A percentile compares a stretch with the other conserved stretches of the same genome.
Evolutionary conservation across 2,113 vertebrate species (phyloP).

Genomic region (Phaetusa simplex): DNA sequence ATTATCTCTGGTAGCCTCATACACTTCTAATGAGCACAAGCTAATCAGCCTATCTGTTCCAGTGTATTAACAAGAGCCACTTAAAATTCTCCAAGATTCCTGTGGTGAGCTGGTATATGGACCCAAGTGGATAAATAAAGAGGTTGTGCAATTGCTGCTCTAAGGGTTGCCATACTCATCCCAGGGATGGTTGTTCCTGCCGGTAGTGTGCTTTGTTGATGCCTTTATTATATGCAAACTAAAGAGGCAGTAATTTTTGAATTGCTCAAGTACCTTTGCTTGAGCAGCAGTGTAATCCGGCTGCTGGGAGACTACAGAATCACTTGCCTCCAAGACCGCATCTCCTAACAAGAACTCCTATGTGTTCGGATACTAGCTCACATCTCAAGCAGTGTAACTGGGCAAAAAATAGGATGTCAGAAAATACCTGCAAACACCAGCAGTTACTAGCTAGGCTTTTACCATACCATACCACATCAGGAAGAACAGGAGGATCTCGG

Average conservation of each 20-base stretch:
- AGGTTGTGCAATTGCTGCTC: background rate
- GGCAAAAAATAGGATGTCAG: background rate
- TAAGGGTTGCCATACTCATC: background rate
- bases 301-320: background rate
- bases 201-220: background rate
- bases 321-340: background rate
- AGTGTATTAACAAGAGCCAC: slow-evolving; percentile 21
- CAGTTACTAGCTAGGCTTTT: background rate
- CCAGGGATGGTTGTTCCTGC: background rate
- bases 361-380: background rate
- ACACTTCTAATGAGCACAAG: slow-evolving; percentile 21
- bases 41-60: slow-evolving; percentile 36
- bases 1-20: slow-evolving; percentile 42
- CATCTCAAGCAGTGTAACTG: background rate
- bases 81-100: slow-evolving; percentile 49
- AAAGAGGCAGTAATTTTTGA: background rate
- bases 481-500: background rate
- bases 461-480: background rate
- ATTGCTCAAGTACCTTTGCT: background rate
- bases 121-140: slow-evolving; percentile 34
- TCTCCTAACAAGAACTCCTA: background rate
- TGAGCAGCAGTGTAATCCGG: background rate
- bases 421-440: background rate
- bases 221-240: slow-evolving; percentile 8
- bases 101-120: slow-evolving; percentile 8